These are phyloP conservation scores for Drosophila persimilis DNA, from an alignment of 1,140 invertebrate genomes.

Conservation along the genomic window DNA sequence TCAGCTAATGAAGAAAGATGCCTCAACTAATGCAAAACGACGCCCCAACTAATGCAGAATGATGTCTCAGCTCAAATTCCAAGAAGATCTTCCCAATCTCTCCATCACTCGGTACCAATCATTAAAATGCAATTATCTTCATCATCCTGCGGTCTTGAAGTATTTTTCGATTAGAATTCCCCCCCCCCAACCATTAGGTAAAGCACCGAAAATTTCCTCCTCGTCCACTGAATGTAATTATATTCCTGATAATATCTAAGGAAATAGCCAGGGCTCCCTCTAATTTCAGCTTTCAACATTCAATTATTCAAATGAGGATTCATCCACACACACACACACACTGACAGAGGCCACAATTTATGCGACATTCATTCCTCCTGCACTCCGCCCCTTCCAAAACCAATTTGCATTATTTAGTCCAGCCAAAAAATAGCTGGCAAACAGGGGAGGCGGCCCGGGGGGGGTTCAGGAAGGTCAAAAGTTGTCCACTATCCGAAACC, in stretches of 20 bases:
- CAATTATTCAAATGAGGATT: constrained; percentile 47
- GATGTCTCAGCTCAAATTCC: too few species aligned
- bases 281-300: constrained; percentile 38
- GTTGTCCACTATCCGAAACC: constrained; percentile 19
- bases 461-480: constrained; percentile 21
- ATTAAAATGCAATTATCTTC: constrained; percentile 20
- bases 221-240: constrained; percentile 32
- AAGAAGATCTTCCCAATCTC: too few species aligned
- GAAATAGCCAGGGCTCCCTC: constrained; percentile 17
- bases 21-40: too few species aligned
- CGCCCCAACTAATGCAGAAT: too few species aligned
- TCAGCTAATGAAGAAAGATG: too few species aligned
- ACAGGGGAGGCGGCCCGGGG: not conserved
- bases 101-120: not conserved
- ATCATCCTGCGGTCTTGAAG: not conserved
- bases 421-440: constrained; percentile 17
- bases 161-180: constrained; percentile 3
- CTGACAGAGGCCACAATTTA: constrained; percentile 19
- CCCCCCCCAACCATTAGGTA: not conserved
- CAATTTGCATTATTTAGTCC: constrained; percentile 51
- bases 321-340: constrained; percentile 1
- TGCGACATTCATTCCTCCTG: constrained; percentile 24
- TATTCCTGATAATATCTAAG: constrained; percentile 14
- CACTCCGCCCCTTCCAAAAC: constrained; percentile 4
- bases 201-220: constrained; percentile 8